phyloP scores from a whole-genome alignment of 2,113 vertebrate genomes.

The Peromyscus maniculatus region DNA sequence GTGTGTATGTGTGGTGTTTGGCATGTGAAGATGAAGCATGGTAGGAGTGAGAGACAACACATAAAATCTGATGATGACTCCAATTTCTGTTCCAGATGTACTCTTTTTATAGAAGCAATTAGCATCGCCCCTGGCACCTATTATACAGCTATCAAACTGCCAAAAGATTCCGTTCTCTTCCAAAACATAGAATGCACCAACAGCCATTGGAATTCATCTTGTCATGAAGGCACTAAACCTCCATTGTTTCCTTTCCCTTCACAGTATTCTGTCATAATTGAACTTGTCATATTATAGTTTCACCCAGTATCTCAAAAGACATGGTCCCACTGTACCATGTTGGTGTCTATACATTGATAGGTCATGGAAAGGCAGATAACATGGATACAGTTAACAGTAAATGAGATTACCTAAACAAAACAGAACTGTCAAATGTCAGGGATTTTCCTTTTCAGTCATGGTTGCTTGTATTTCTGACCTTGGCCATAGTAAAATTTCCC shows the following conservation, averaged over 20 bases:
- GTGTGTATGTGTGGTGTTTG: not conserved
- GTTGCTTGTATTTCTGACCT: not conserved
- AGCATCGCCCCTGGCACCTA: conserved; percentile 13
- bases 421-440: not conserved
- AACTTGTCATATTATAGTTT: conserved; percentile 3
- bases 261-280: conserved; percentile 15
- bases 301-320: not conserved
- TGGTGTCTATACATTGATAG: not conserved
- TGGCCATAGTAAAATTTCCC: not conserved
- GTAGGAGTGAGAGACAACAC: conserved; percentile 31
- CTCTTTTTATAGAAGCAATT: conserved; percentile 67
- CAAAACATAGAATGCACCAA: conserved; percentile 31
- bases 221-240: conserved; percentile 36
- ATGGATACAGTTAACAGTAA: not conserved
- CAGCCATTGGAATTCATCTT: conserved; percentile 20
- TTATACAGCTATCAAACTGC: conserved; percentile 56
- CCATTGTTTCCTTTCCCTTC: not conserved
- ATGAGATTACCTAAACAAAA: not conserved
- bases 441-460: not conserved
- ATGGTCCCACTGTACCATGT: not conserved
- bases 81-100: conserved; percentile 63
- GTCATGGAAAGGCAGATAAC: not conserved
- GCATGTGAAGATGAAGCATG: conserved; percentile 43
- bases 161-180: conserved; percentile 44
- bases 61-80: conserved; percentile 58